Evolutionary conservation across 1,140 invertebrate genomes (phyloP), one percentile per base, ranked within the genome.

Genomic region (Eumeta japonica): DNA sequence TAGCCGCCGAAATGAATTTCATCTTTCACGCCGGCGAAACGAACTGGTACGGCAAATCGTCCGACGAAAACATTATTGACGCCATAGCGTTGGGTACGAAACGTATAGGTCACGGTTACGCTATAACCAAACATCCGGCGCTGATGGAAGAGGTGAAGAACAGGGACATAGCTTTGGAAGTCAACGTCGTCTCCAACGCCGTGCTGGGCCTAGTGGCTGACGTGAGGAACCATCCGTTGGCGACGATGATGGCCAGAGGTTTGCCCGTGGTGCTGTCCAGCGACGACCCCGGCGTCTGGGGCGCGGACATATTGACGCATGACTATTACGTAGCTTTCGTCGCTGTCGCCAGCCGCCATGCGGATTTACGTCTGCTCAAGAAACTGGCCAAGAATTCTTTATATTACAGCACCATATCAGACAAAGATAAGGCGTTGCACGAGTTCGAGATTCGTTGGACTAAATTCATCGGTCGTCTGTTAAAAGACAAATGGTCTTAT

Each of bases 21-120:
- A 91, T 88, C 52, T 90, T 90, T 45, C 89, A 92, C 53, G 84
- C 88, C 0, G 89, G 88, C 11, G 89, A 92, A 72, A 92, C 90
- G 0, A 83, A 89, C 66, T 86, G 86, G 84, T 81, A 77, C 37
- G 85, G 85, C 1, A 60, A 66, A 0, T 51, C 57, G 1, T 79
- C 81, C 1, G 84, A 87, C 59, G 78, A 85, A 37, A 92, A 92
- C 61, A 51, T 92, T 3, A 65, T 88, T n/a, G 89, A 92, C 61
- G 89, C 88, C 3, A 66, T 92, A 20, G 57, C 89, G n/a, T 65
- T 92, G 11, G 87, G 86, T 29, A 77, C 86, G 0, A 83, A 81
- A 35, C 76, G 89, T 5, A 82, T 89, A 45, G 87, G 86, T 0
- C 79, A 86, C 28, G 76, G 62, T 3, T 77, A 60, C 41, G 89